A percentile compares a stretch with the other conserved stretches of the same genome.
Conservation (phyloP, 1,140 invertebrate species). For the Spodoptera litura region DNA sequence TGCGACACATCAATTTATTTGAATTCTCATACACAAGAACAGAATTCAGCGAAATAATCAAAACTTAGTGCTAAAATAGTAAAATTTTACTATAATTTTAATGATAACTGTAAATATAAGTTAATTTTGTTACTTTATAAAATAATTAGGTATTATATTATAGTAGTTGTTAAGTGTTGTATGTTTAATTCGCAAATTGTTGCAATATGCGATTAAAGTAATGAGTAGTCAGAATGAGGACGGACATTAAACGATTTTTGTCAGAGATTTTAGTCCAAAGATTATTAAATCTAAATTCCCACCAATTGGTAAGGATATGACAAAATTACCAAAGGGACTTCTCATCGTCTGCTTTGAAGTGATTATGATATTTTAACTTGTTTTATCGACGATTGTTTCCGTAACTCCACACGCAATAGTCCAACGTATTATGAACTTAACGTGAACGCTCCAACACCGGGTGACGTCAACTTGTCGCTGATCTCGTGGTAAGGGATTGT, state of each 20-base stretch:
- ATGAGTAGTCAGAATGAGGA: slow-evolving; percentile 78
- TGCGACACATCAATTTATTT: slow-evolving; percentile 26
- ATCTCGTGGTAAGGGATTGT: slow-evolving; percentile 85
- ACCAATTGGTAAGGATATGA: slow-evolving; percentile 78
- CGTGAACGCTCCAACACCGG: slow-evolving; percentile 64
- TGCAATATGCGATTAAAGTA: slow-evolving; percentile 83
- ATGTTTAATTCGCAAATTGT: slow-evolving; percentile 84
- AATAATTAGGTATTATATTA: slow-evolving; percentile 69
- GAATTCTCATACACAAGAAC: slow-evolving; percentile 30
- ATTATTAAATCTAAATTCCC: slow-evolving; percentile 78
- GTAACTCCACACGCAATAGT: slow-evolving; percentile 1
- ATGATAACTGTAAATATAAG: slow-evolving; percentile 85
- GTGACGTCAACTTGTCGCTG: slow-evolving; percentile 79
- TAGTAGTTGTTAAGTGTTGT: slow-evolving; percentile 84
- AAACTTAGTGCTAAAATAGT: slow-evolving; percentile 78
- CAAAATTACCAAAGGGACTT: slow-evolving; percentile 76
- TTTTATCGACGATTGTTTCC: slow-evolving; percentile 32
- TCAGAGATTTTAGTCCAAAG: slow-evolving; percentile 78
- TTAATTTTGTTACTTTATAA: slow-evolving; percentile 84
- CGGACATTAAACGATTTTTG: slow-evolving; percentile 75
- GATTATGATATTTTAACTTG: slow-evolving; percentile 16
- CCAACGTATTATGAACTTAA: background rate
- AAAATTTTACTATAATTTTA: slow-evolving; percentile 82
- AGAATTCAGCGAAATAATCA: slow-evolving; percentile 46
- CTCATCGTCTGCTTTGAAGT: slow-evolving; percentile 48